Conservation (phyloP, 2,797 vertebrate species). For the Loriculus beryllinus region DNA sequence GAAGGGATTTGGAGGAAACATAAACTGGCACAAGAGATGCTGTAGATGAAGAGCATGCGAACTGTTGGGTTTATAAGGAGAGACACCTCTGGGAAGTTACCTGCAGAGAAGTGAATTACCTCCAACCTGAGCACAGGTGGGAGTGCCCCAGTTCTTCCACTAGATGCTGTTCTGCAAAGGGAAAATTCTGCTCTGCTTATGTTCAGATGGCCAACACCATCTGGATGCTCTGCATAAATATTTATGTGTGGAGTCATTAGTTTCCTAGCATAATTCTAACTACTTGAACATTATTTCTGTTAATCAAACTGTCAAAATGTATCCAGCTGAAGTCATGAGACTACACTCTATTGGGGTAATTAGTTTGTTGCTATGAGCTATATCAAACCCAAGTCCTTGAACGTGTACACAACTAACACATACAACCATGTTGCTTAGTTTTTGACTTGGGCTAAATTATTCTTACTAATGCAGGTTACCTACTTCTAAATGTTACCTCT, state of each 20-base stretch:
- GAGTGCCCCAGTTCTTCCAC: neutral
- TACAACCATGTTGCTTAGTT: neutral
- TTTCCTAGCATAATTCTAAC: neutral
- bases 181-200: neutral
- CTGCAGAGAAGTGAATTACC: neutral
- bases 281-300: neutral
- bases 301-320: neutral
- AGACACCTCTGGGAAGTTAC: neutral
- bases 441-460: neutral
- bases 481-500: conserved; percentile 5
- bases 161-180: neutral
- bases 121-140: neutral
- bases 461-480: neutral
- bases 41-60: neutral
- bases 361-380: neutral
- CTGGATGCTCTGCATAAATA: neutral
- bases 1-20: neutral
- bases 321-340: neutral
- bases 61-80: neutral
- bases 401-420: neutral
- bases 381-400: neutral
- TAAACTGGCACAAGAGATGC: neutral
- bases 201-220: neutral
- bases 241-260: neutral
- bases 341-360: neutral